Percentiles rank a stretch among this genome's conserved stretches.
Conservation (phyloP, 2,888 invertebrate species). For the Pyrocoelia pectoralis region DNA sequence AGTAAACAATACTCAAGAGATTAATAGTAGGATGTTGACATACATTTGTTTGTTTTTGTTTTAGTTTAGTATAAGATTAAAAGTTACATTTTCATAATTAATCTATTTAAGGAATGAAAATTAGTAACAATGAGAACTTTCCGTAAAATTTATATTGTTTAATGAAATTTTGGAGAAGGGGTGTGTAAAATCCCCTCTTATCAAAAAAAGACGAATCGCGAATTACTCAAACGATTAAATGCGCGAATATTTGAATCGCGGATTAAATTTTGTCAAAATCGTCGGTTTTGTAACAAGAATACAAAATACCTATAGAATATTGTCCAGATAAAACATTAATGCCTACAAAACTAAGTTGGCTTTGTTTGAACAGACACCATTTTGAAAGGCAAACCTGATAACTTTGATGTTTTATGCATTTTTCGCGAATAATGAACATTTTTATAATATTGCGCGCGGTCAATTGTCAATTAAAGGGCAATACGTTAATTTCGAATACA, state of each 20-base stretch:
- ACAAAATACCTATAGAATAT: not conserved
- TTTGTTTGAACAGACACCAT: slow-evolving; percentile 68
- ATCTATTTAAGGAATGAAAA: too few relatives aligned
- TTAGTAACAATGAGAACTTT: too few relatives aligned
- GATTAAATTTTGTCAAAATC: too few relatives aligned
- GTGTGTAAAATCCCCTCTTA: not conserved
- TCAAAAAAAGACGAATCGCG: not conserved
- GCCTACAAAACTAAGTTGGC: slow-evolving; percentile 39
- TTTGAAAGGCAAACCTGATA: slow-evolving; percentile 66
- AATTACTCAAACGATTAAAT: not conserved
- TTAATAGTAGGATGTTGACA: not conserved
- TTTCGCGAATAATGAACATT: slow-evolving; percentile 3
- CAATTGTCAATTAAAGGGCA: not conserved
- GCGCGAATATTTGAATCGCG: not conserved
- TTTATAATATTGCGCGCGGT: not conserved
- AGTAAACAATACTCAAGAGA: not conserved
- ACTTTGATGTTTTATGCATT: slow-evolving; percentile 37
- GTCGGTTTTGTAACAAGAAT: too few relatives aligned
- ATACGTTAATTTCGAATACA: not conserved
- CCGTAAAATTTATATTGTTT: too few relatives aligned
- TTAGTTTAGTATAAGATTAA: too few relatives aligned
- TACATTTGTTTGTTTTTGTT: not conserved
- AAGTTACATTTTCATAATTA: too few relatives aligned
- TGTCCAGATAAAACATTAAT: not conserved
- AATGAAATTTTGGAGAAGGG: too few relatives aligned